These are phyloP conservation scores for Galago senegalensis DNA, from an alignment of 2,797 vertebrate species.

Conservation along the genomic window DNA sequence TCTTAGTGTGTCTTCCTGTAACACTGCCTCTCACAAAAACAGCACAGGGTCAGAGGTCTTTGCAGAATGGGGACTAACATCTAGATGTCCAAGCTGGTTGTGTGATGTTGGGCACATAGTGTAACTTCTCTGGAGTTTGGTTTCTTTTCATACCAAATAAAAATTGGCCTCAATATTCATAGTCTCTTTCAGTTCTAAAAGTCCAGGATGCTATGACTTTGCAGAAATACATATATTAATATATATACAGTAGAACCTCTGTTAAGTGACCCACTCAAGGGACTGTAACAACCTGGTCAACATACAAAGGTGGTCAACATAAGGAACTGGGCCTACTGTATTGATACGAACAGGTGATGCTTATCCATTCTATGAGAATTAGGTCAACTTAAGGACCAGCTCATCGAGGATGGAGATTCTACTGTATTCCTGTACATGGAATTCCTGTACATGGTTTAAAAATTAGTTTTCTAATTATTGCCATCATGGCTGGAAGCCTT, in stretches of 20 bases:
- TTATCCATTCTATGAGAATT: too few species aligned
- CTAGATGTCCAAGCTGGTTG: neutral
- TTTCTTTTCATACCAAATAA: slow-evolving; percentile 54
- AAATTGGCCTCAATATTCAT: slow-evolving; percentile 32
- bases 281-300: too few species aligned
- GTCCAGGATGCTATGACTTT: neutral
- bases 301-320: too few species aligned
- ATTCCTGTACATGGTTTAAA: neutral
- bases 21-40: neutral
- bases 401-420: too few species aligned
- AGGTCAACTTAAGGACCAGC: too few species aligned
- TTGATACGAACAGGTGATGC: too few species aligned
- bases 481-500: neutral
- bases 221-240: neutral
- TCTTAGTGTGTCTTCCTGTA: neutral
- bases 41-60: neutral
- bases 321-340: too few species aligned
- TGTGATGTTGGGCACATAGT: neutral
- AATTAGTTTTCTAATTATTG: neutral
- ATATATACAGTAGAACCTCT: neutral
- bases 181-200: slow-evolving; percentile 8
- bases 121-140: neutral
- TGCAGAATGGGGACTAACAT: neutral
- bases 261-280: too few species aligned
- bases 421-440: neutral